phyloP scores from a whole-genome alignment of 2,888 invertebrate genomes.

The Lasioglossum figueresi region DNA sequence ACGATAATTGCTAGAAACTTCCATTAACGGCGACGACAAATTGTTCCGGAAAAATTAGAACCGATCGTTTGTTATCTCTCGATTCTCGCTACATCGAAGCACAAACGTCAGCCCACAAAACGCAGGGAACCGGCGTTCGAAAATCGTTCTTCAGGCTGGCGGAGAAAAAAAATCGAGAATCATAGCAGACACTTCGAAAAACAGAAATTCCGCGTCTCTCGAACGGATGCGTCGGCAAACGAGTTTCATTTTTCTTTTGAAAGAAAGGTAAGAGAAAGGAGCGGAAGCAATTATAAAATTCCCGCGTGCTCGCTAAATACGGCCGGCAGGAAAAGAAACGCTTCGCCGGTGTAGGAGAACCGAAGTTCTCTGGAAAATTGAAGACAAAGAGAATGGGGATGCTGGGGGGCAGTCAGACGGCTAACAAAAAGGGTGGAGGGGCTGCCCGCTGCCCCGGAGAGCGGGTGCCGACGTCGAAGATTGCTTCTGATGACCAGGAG shows the following conservation, averaged over 20 bases:
- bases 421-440: background rate
- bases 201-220: background rate
- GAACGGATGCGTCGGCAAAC: background rate
- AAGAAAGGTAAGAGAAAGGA: background rate
- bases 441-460: too few species aligned
- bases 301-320: background rate
- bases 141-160: background rate
- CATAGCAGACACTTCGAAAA: background rate
- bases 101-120: background rate
- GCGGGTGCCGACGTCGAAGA: constrained; percentile 13
- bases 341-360: background rate
- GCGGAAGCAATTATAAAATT: constrained; percentile 7
- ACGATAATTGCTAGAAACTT: background rate
- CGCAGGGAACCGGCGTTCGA: background rate
- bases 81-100: background rate
- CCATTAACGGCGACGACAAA: background rate
- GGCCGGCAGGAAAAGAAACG: background rate
- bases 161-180: background rate
- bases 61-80: background rate
- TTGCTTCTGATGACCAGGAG: constrained; percentile 27
- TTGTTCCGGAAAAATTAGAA: background rate
- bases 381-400: background rate
- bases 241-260: background rate
- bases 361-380: constrained; percentile 1
- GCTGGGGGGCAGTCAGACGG: background rate